phyloP scores from a whole-genome alignment of 2,113 vertebrate genomes.

The Lanius collurio region DNA sequence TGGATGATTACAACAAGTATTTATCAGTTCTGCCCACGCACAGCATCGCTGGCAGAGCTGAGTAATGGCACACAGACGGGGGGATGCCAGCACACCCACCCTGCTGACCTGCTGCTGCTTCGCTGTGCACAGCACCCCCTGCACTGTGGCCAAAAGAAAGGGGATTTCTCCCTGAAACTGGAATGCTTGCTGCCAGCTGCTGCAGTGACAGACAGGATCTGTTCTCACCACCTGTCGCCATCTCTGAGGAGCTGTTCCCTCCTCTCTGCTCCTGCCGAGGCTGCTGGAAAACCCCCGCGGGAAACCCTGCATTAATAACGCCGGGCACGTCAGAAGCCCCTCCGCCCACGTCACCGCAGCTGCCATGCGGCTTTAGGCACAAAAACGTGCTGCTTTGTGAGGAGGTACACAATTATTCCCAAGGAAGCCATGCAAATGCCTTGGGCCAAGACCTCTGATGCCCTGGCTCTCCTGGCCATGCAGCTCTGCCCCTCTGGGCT shows the following conservation, averaged over 20 bases:
- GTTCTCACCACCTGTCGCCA: neutral
- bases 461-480: fast-evolving
- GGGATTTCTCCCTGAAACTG: neutral
- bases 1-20: neutral
- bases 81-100: neutral
- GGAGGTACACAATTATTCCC: neutral
- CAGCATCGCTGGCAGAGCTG: neutral
- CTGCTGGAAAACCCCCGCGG: fast-evolving
- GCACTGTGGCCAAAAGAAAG: neutral
- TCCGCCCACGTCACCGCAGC: neutral
- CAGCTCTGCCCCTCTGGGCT: neutral
- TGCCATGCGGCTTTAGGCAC: fast-evolving
- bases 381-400: neutral
- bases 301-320: neutral
- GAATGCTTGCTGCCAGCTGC: neutral
- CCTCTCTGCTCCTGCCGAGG: neutral
- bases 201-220: neutral
- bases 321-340: neutral
- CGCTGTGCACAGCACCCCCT: fast-evolving
- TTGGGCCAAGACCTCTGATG: neutral
- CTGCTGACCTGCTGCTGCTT: neutral
- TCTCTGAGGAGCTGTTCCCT: neutral
- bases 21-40: neutral
- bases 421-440: neutral
- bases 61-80: neutral